Evolutionary conservation across 2,797 vertebrate species (phyloP), one percentile per base, ranked within the genome.

Genomic region (Synaphobranchus kaupii): DNA sequence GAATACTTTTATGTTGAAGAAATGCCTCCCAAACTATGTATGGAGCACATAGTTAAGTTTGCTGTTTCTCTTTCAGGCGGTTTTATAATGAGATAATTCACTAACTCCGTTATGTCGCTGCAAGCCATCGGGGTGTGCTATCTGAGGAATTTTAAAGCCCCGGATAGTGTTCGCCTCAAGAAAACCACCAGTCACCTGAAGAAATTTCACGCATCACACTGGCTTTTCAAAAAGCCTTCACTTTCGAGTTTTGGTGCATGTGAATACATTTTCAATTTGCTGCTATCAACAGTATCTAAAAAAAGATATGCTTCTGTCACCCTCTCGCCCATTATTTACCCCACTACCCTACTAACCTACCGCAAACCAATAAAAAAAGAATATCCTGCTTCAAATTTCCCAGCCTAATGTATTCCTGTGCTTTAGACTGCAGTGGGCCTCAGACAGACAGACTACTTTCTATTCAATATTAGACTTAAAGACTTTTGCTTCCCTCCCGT

Each of bases 41-140:
- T 76, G 66, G 66, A 78, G 48, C 47, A 76, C 71, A 73, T 84
- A 58, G 81, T 20, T 13, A 76, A 76, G 63, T 28, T 13, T 87
- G 66, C 66, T 47, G 52, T 39, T 84, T 34, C 66, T 84, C 25
- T 31, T 68, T n/a, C 56, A 31, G 66, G 83, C 66, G 76, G 82
- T 76, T 76, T 87, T 84, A 76, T 87, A 68, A 84, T 84, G 52
- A 58, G 66, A 84, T 73, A 56, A 54, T 85, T 73, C 66, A 31
- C 84, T 52, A 48, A 48, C 47, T 85, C 66, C 84, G 28, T 87
- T 76, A 84, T 60, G 68, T 47, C n/a, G 20, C 68, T 87, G 50
- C 50, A 50, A 87, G 44, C 34, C 34, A 28, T 50, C 34, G 86
- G 48, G 48, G 82, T 60, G 39, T 28, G 58, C 25, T 60, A 15